A percentile compares a stretch with the other conserved stretches of the same genome.
Evolutionary conservation across 2,797 vertebrate genomes (phyloP).

Genomic region (Brotula barbata): DNA sequence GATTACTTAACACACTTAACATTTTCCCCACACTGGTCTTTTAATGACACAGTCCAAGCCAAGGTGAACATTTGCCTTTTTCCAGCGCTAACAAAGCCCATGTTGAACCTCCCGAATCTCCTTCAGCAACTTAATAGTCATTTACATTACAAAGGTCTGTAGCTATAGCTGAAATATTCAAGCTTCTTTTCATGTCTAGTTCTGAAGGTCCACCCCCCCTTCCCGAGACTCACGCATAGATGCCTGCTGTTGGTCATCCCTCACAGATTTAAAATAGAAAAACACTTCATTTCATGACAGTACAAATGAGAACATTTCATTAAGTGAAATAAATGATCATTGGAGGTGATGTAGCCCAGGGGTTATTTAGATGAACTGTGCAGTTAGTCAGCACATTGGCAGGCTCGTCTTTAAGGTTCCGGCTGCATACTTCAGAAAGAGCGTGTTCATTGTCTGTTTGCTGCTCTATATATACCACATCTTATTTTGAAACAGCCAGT

Average conservation of each 20-base stretch:
- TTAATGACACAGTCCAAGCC: slow-evolving; percentile 61
- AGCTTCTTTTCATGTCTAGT: slow-evolving; percentile 37
- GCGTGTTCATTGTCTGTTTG: too few relatives aligned
- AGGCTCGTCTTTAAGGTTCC: slow-evolving; percentile 32
- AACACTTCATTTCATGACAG: slow-evolving; percentile 47
- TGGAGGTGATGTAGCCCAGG: slow-evolving; percentile 51
- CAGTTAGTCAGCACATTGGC: slow-evolving; percentile 46
- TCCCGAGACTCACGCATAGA: slow-evolving; percentile 40
- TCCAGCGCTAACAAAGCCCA: slow-evolving; percentile 29
- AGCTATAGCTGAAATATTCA: slow-evolving; percentile 55
- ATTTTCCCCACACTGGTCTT: slow-evolving; percentile 60
- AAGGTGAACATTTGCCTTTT: slow-evolving; percentile 63
- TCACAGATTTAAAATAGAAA: slow-evolving; percentile 44
- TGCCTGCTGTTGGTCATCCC: slow-evolving; percentile 48
- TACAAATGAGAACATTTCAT: slow-evolving; percentile 63
- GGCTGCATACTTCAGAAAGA: slow-evolving; percentile 23
- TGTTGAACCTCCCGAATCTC: slow-evolving; percentile 11
- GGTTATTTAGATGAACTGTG: slow-evolving; percentile 59
- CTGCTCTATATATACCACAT: too few relatives aligned
- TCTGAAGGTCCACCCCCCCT: slow-evolving; percentile 41
- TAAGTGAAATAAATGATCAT: slow-evolving; percentile 51
- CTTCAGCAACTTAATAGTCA: slow-evolving; percentile 32
- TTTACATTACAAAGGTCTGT: slow-evolving; percentile 54
- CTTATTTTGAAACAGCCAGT: too few relatives aligned
- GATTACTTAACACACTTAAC: slow-evolving; percentile 73